These are phyloP conservation scores for Acrocyrtus sp. DNA, from an alignment of 2,888 invertebrate genomes.

Conservation along the genomic window DNA sequence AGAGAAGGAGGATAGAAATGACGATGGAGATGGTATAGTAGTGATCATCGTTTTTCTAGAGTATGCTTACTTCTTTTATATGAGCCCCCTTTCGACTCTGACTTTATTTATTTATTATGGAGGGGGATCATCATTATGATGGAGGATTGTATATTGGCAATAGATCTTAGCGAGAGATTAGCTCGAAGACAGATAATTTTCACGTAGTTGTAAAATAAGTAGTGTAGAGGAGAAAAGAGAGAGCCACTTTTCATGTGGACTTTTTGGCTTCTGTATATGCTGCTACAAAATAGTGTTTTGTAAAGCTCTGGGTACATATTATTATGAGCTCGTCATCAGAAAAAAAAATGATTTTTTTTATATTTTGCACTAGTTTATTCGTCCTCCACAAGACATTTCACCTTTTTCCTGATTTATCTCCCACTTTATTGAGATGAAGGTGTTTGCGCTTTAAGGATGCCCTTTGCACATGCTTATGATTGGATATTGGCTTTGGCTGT, in stretches of 20 bases:
- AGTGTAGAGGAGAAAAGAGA: too few species aligned
- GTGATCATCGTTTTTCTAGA: too few species aligned
- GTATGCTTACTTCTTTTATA: too few species aligned
- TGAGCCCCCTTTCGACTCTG: too few species aligned
- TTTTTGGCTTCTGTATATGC: too few species aligned
- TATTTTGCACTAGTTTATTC: conserved; percentile 43
- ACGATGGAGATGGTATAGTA: conserved; percentile 1
- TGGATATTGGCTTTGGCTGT: background rate
- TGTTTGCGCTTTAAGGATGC: background rate
- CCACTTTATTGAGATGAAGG: background rate
- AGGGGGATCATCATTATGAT: conserved; percentile 5
- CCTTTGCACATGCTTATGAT: background rate
- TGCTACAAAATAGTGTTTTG: too few species aligned
- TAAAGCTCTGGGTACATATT: too few species aligned
- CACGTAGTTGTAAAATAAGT: too few species aligned
- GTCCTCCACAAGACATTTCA: conserved; percentile 37
- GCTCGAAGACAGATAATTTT: conserved; percentile 44
- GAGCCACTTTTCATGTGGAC: too few species aligned
- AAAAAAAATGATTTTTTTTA: too few species aligned
- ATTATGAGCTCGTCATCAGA: too few species aligned
- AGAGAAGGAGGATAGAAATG: background rate
- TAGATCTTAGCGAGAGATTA: conserved; percentile 40
- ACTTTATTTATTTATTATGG: conserved; percentile 29
- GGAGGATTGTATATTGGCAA: conserved; percentile 36
- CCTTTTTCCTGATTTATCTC: conserved; percentile 47